phyloP scores from a whole-genome alignment of 2,888 invertebrate species.

The Nomada fucata region DNA sequence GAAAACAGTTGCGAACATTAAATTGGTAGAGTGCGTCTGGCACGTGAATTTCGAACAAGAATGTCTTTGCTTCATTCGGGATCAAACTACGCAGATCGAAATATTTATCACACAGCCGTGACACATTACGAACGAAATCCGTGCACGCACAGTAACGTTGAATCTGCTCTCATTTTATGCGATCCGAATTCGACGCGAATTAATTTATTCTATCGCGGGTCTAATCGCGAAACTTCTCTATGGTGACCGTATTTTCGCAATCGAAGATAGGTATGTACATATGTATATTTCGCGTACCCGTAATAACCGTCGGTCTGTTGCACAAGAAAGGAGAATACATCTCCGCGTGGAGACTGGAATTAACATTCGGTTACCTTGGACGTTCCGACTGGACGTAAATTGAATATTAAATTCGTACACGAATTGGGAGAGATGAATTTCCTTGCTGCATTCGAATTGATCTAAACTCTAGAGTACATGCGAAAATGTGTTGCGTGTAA shows the following conservation, averaged over 20 bases:
- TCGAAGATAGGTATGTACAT: neutral
- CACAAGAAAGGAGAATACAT: neutral
- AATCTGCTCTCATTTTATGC: neutral
- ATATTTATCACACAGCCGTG: too few species aligned
- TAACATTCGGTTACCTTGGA: slow-evolving; percentile 11
- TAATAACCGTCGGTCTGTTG: neutral
- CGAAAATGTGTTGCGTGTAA: too few species aligned
- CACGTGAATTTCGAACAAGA: too few species aligned
- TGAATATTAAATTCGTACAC: slow-evolving; percentile 8
- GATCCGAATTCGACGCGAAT: neutral
- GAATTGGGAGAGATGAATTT: neutral
- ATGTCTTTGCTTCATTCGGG: too few species aligned
- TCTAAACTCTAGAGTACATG: neutral
- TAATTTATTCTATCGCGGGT: neutral
- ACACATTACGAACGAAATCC: too few species aligned
- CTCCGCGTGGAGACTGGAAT: neutral
- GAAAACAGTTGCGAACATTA: too few species aligned
- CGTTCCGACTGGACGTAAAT: neutral
- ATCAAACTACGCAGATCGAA: too few species aligned
- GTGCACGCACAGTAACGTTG: too few species aligned
- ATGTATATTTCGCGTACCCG: slow-evolving; percentile 1
- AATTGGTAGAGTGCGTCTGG: too few species aligned
- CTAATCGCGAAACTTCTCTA: neutral
- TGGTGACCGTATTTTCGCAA: neutral
- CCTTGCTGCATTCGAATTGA: neutral